Evolutionary conservation across 2,888 invertebrate genomes (phyloP).

Genomic region (Aethes cnicana): DNA sequence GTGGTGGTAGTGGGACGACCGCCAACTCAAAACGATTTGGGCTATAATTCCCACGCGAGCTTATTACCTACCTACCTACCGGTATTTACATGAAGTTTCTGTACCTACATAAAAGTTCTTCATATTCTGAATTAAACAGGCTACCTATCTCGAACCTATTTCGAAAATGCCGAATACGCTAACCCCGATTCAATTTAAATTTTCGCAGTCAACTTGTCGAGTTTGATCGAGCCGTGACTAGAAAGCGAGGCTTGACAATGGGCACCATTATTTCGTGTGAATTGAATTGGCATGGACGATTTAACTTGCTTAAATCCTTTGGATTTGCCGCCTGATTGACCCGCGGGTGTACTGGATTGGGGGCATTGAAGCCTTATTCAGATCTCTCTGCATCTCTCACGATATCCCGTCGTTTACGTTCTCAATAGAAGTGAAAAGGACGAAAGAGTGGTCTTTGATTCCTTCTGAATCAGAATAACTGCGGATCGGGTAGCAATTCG

Average conservation of each 20-base stretch:
- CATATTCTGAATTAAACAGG: not conserved
- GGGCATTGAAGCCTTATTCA: not conserved
- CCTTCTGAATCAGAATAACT: too few relatives aligned
- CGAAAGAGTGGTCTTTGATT: too few relatives aligned
- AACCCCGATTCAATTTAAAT: conserved; percentile 19
- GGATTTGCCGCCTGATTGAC: conserved; percentile 35
- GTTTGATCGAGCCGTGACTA: conserved; percentile 20
- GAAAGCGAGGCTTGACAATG: conserved; percentile 50
- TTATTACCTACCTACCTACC: too few relatives aligned
- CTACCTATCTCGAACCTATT: conserved; percentile 5
- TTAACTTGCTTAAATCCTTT: conserved; percentile 59
- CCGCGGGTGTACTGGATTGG: conserved; percentile 21
- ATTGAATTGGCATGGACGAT: conserved; percentile 60
- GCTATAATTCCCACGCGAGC: too few relatives aligned
- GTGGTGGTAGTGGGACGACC: too few relatives aligned
- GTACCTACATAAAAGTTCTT: not conserved
- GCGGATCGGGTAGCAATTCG: too few relatives aligned
- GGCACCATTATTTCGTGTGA: conserved; percentile 59
- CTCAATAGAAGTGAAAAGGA: not conserved
- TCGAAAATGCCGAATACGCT: too few relatives aligned
- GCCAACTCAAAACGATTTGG: too few relatives aligned
- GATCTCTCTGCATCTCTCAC: not conserved
- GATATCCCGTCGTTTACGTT: not conserved
- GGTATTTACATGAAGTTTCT: too few relatives aligned
- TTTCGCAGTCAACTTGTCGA: conserved; percentile 23